Conservation (phyloP, 64 coral and sea anemone species). For the Montipora capricornis region DNA sequence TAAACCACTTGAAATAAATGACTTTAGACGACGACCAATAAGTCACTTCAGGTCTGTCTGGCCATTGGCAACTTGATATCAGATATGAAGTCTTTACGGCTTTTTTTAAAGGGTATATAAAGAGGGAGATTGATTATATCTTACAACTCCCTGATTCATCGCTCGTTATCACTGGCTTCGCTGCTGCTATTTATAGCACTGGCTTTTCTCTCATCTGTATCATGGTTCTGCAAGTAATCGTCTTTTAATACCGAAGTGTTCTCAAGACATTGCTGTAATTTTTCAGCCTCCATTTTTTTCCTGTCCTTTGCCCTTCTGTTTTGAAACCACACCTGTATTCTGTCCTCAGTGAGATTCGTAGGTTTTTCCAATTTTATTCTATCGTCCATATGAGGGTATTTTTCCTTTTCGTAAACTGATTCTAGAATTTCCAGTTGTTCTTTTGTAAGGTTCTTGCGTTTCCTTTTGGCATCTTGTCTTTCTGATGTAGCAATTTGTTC, state of each 20-base stretch:
- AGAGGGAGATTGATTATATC: not conserved
- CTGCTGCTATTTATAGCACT: not conserved
- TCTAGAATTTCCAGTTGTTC: constrained; percentile 68
- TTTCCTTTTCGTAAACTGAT: constrained; percentile 34
- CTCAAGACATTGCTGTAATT: constrained; percentile 22
- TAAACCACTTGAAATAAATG: no score
- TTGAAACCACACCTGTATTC: constrained; percentile 79
- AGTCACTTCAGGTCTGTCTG: no score
- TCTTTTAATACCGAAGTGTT: not conserved
- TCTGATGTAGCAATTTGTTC: constrained; percentile 11
- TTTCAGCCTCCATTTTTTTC: constrained; percentile 27
- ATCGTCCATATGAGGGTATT: constrained; percentile 72
- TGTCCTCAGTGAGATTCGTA: constrained; percentile 45
- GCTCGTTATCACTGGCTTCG: constrained; percentile 9
- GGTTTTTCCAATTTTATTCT: constrained; percentile 37
- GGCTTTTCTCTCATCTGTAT: not conserved
- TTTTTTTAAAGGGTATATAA: not conserved
- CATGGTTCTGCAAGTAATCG: not conserved
- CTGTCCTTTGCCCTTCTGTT: constrained; percentile 74
- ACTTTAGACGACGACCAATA: no score
- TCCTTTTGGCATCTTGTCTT: constrained; percentile 55
- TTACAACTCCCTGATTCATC: not conserved
- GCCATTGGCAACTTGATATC: no score
- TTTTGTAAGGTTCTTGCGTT: constrained; percentile 70
- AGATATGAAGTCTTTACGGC: no score